Evolutionary conservation across 2,797 vertebrate species (phyloP).

Genomic region (Sternotherus odoratus): DNA sequence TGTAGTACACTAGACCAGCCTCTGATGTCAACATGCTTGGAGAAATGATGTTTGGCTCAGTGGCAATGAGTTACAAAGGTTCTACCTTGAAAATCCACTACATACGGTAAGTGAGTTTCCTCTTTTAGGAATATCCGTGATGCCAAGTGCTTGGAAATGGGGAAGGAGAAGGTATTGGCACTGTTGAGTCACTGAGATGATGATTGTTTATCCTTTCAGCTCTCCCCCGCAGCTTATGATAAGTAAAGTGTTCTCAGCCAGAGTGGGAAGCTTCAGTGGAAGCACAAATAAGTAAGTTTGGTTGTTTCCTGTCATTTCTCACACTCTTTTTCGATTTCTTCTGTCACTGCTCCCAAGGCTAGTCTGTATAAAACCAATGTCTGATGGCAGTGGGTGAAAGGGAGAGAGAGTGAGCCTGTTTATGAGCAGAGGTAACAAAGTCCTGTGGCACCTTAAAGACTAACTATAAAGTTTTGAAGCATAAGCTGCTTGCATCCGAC

Average conservation of each 20-base stretch:
- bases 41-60: conserved; percentile 93
- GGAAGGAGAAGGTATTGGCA: background rate
- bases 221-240: conserved; percentile 91
- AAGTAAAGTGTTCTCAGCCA: conserved; percentile 91
- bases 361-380: background rate
- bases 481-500: too few relatives aligned
- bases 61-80: conserved; percentile 91
- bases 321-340: background rate
- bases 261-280: conserved; percentile 86
- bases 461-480: too few relatives aligned
- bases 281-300: conserved; percentile 88
- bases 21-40: conserved; percentile 91
- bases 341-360: background rate
- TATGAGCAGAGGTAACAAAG: too few relatives aligned
- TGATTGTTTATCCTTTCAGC: conserved; percentile 74
- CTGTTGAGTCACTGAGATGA: conserved; percentile 44
- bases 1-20: conserved; percentile 87
- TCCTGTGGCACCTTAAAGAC: too few relatives aligned
- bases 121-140: background rate
- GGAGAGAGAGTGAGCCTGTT: background rate
- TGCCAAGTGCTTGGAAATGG: background rate
- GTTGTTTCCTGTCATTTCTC: background rate
- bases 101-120: conserved; percentile 83
- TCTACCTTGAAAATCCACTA: conserved; percentile 91
- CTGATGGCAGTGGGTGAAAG: background rate